These are phyloP conservation scores for Acleris literana DNA, from an alignment of 2,888 invertebrate species.

Conservation along the genomic window DNA sequence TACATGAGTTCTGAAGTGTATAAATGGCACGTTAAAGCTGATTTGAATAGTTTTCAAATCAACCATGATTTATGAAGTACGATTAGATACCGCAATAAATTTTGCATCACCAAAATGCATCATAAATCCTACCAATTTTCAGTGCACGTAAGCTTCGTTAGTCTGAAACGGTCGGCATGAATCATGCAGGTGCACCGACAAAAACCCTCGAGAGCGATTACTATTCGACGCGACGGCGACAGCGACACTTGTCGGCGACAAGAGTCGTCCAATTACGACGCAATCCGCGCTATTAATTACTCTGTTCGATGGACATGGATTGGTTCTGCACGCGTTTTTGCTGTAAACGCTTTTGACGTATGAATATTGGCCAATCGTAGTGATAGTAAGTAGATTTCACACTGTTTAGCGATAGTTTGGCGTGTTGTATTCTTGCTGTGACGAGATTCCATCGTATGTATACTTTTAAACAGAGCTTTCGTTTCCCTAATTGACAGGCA, in stretches of 20 bases:
- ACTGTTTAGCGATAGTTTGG: no score
- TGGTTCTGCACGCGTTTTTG: slow-evolving; percentile 15
- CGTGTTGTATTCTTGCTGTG: no score
- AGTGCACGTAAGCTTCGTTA: slow-evolving; percentile 16
- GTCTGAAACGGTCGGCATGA: slow-evolving; percentile 33
- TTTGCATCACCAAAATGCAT: background rate
- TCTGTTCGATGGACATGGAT: slow-evolving; percentile 54
- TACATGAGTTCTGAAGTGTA: slow-evolving; percentile 7
- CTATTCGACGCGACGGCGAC: slow-evolving; percentile 62
- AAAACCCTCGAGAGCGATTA: slow-evolving; percentile 63
- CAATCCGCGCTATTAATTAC: slow-evolving; percentile 66
- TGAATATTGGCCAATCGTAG: no score
- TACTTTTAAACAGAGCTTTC: no score
- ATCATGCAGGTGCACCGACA: slow-evolving; percentile 49
- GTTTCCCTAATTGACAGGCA: no score
- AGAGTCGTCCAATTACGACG: slow-evolving; percentile 70
- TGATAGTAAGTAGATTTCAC: no score
- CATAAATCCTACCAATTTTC: background rate
- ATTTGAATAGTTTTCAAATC: no score
- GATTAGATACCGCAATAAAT: background rate
- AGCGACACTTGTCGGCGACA: slow-evolving; percentile 41
- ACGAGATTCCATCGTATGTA: no score
- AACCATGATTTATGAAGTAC: no score
- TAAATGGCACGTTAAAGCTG: no score
- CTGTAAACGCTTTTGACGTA: background rate